Evolutionary conservation across 2,797 vertebrate genomes (phyloP).

Genomic region (Hydrolagus colliei): DNA sequence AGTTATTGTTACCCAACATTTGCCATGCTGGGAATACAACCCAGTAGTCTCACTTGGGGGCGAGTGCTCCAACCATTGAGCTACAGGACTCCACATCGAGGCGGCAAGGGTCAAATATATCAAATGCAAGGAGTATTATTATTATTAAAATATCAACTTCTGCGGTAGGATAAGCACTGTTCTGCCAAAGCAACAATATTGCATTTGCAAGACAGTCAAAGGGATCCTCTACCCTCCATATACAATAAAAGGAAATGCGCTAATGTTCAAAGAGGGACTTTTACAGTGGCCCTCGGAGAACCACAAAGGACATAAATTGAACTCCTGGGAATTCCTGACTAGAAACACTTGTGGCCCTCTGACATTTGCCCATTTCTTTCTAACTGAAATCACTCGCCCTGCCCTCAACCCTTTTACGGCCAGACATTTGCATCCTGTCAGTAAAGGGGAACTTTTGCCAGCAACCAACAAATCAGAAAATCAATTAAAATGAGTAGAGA

Average conservation of each 20-base stretch:
- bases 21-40: not conserved
- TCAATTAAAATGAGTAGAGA: not conserved
- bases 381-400: not conserved
- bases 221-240: not conserved
- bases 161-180: not conserved
- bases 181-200: conserved; percentile 1
- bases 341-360: conserved; percentile 35
- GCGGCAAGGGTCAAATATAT: too few species aligned
- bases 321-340: conserved; percentile 35
- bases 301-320: conserved; percentile 36
- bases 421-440: not conserved
- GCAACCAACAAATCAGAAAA: not conserved
- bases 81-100: too few species aligned
- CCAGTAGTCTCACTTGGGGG: not conserved
- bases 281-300: conserved; percentile 37
- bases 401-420: not conserved
- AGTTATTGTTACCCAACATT: not conserved
- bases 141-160: not conserved
- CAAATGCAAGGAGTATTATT: not conserved
- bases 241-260: not conserved
- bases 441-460: not conserved
- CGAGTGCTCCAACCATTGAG: too few species aligned
- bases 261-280: conserved; percentile 36
- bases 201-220: not conserved
- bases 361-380: conserved; percentile 23